A percentile compares a stretch with the other conserved stretches of the same genome.
These are phyloP conservation scores for Bufo bufo DNA, from an alignment of 2,113 vertebrate genomes.

Conservation along the genomic window DNA sequence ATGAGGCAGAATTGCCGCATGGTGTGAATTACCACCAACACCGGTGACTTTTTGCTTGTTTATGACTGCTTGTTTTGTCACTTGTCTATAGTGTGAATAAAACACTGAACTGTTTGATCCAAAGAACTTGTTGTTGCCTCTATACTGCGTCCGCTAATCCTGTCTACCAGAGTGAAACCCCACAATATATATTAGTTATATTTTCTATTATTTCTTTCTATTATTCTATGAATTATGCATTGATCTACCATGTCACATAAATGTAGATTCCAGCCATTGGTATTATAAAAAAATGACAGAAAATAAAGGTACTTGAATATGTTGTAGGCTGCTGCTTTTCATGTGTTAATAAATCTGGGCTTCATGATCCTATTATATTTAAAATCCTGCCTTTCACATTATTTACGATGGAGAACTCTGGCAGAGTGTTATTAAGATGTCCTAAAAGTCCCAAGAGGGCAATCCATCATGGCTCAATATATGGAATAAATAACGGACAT, in stretches of 20 bases:
- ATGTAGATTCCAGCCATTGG: neutral
- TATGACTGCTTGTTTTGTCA: no score
- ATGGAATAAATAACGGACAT: constrained; percentile 66
- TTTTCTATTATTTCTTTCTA: neutral
- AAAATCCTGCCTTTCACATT: constrained; percentile 66
- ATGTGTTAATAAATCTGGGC: constrained; percentile 69
- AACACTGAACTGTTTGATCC: no score
- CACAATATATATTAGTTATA: neutral
- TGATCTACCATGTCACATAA: neutral
- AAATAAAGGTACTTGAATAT: constrained; percentile 16
- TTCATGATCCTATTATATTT: constrained; percentile 67
- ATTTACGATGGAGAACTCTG: constrained; percentile 71
- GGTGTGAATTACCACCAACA: no score
- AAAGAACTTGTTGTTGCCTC: no score
- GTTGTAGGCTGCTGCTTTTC: neutral
- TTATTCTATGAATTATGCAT: neutral
- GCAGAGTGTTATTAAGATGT: constrained; percentile 76
- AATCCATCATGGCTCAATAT: constrained; percentile 75
- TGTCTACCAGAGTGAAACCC: no score
- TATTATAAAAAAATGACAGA: constrained; percentile 1
- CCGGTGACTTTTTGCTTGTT: no score
- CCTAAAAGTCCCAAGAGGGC: constrained; percentile 69
- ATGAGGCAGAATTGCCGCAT: no score
- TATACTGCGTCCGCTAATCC: no score
- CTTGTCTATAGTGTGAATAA: no score